phyloP scores from a whole-genome alignment of 2,113 vertebrate genomes.

The Brachyhypopomus gauderio region DNA sequence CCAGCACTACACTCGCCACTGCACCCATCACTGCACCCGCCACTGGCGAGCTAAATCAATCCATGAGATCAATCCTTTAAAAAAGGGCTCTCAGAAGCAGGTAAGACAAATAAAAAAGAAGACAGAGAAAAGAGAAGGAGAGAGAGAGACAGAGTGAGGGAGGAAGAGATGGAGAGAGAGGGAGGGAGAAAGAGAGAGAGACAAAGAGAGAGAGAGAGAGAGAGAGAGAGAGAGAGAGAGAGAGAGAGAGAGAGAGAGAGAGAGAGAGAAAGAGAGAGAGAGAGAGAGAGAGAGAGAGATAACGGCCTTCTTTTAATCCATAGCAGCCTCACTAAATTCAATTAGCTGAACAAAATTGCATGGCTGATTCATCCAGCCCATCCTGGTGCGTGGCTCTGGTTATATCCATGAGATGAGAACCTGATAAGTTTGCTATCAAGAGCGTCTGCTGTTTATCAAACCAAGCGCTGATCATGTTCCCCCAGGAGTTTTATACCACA shows the following conservation, averaged over 20 bases:
- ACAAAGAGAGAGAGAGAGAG: neutral
- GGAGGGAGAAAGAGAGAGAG: conserved; percentile 5
- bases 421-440: conserved; percentile 49
- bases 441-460: conserved; percentile 39
- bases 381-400: conserved; percentile 31
- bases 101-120: conserved; percentile 1
- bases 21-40: conserved; percentile 20
- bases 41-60: conserved; percentile 39
- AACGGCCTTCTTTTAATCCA: conserved; percentile 48
- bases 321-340: conserved; percentile 50
- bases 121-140: too few species aligned
- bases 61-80: conserved; percentile 45
- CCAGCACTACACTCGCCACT: conserved; percentile 21
- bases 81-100: neutral
- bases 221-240: conserved; percentile 6
- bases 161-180: conserved; percentile 1
- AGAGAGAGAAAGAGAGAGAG: conserved; percentile 13
- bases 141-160: too few species aligned
- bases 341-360: conserved; percentile 48
- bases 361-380: conserved; percentile 40
- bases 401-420: conserved; percentile 45
- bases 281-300: conserved; percentile 5
- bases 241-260: conserved; percentile 6
- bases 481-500: conserved; percentile 38
- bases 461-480: conserved; percentile 38